A percentile compares a stretch with the other conserved stretches of the same genome.
Evolutionary conservation across 1,140 invertebrate species (phyloP).

Genomic region (Ceratina calcarata): DNA sequence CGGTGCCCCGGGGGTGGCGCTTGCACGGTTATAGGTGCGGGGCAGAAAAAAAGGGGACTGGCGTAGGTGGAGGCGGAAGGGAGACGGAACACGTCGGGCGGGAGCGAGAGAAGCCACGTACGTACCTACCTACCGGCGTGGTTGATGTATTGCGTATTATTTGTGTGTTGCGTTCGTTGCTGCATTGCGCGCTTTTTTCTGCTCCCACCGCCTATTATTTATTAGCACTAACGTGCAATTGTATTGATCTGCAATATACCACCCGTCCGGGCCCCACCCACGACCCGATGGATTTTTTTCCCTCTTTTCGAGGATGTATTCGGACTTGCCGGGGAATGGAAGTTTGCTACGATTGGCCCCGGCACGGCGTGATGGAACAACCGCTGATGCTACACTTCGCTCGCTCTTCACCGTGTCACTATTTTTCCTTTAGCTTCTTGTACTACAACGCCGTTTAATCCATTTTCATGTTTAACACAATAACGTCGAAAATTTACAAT

Average conservation of each 20-base stretch:
- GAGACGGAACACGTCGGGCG: slow-evolving; percentile 59
- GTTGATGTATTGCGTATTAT: slow-evolving; percentile 81
- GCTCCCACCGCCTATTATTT: slow-evolving; percentile 81
- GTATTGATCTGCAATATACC: slow-evolving; percentile 81
- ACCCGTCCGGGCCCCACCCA: slow-evolving; percentile 73
- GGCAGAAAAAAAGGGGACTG: slow-evolving; percentile 76
- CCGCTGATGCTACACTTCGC: slow-evolving; percentile 72
- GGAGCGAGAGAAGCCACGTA: slow-evolving; percentile 65
- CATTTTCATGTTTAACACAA: slow-evolving; percentile 39
- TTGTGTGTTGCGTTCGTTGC: slow-evolving; percentile 80
- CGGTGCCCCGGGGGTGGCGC: slow-evolving; percentile 78
- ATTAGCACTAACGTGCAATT: slow-evolving; percentile 82
- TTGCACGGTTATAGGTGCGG: slow-evolving; percentile 77
- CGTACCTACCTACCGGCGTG: slow-evolving; percentile 74
- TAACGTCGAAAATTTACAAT: slow-evolving; percentile 9
- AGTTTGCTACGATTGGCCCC: slow-evolving; percentile 76
- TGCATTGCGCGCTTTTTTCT: slow-evolving; percentile 81
- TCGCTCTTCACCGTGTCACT: slow-evolving; percentile 49
- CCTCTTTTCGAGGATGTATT: slow-evolving; percentile 80
- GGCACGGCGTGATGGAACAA: slow-evolving; percentile 73
- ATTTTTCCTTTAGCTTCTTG: slow-evolving; percentile 55
- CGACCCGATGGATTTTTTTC: slow-evolving; percentile 76
- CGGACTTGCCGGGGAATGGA: slow-evolving; percentile 78
- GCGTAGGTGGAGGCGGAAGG: slow-evolving; percentile 67
- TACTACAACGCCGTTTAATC: slow-evolving; percentile 49